Evolutionary conservation across 1,140 invertebrate species (phyloP), one percentile per base, ranked within the genome.

Genomic region (Caenorhabditis remanei): DNA sequence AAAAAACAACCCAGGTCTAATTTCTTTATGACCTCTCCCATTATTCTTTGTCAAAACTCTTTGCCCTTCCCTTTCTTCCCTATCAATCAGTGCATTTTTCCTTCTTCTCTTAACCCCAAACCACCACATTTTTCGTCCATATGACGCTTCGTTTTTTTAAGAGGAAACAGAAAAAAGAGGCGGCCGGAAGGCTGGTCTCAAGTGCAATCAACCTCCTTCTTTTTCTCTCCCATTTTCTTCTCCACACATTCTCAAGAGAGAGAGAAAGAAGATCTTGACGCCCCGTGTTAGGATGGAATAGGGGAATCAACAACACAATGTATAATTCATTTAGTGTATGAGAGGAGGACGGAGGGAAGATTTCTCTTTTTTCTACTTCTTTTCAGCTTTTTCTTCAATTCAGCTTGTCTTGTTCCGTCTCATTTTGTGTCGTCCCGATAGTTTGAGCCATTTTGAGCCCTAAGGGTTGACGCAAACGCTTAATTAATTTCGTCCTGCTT

Each of bases 261-360:
- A 61, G 4, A n/a, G 56, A 21, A 61, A 61, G 56, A 61, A 65
- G 32, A 41, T 40, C 24, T 65, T 32, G 63, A 65, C 63, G 24
- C 63, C 50, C 50, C 50, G 50, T 53, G 50, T 53, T 53, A 53
- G 50, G 50, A 65, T 61, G 63, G 11, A 40, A 19, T 7, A 7
- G 50, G 50, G 50, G 50, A 40, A 40, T 65, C 63, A 65, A 65
- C 63, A 65, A 65, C 63, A 65, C 21, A 9, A 41, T 65, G 63
- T 65, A 65, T 65, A 65, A 65, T 65, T 65, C 63, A 65, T 65
- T 65, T 65, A 65, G 63, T 41, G 63, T 65, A 65, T 65, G 63
- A 65, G 63, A 65, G 8, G 21, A n/a, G 32, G 32, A 32, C 32
- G 32, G 32, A 65, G n/a, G 56, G 56, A 61, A 19, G 56, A 9